phyloP scores from a whole-genome alignment of 2,888 invertebrate species.

The Andrena dorsata region DNA sequence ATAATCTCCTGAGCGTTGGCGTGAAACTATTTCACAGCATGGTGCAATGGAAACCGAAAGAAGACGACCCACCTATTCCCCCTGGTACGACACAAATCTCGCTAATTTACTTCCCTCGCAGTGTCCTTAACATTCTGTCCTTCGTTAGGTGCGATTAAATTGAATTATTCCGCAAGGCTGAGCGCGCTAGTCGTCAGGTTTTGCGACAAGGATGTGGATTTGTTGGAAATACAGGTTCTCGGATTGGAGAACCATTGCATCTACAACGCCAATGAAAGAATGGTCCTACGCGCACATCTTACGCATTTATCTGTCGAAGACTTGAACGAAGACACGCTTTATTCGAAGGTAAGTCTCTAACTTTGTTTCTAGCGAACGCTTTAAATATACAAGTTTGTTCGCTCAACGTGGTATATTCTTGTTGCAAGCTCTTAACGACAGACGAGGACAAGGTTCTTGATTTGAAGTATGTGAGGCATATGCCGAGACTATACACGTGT shows the following conservation, averaged over 20 bases:
- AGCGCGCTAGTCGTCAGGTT: slow-evolving; percentile 88
- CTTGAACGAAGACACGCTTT: slow-evolving; percentile 90
- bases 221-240: slow-evolving; percentile 88
- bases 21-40: slow-evolving; percentile 69
- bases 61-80: slow-evolving; percentile 90
- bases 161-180: slow-evolving; percentile 87
- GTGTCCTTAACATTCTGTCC: neutral
- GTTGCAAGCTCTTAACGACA: slow-evolving; percentile 89
- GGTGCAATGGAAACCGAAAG: slow-evolving; percentile 72
- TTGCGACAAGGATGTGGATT: slow-evolving; percentile 90
- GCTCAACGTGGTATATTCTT: slow-evolving; percentile 38
- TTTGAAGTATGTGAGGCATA: slow-evolving; percentile 91
- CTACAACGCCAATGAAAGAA: slow-evolving; percentile 91
- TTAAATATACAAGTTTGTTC: neutral
- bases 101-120: neutral
- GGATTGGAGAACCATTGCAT: slow-evolving; percentile 91
- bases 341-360: slow-evolving; percentile 88
- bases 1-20: slow-evolving; percentile 69
- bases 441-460: slow-evolving; percentile 93
- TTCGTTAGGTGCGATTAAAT: slow-evolving; percentile 85
- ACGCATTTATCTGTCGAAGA: slow-evolving; percentile 90
- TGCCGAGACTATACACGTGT: slow-evolving; percentile 86
- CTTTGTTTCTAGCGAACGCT: neutral
- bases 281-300: slow-evolving; percentile 90
- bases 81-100: slow-evolving; percentile 85